Evolutionary conservation across 2,888 invertebrate species (phyloP).

Genomic region (Melolontha melolontha): DNA sequence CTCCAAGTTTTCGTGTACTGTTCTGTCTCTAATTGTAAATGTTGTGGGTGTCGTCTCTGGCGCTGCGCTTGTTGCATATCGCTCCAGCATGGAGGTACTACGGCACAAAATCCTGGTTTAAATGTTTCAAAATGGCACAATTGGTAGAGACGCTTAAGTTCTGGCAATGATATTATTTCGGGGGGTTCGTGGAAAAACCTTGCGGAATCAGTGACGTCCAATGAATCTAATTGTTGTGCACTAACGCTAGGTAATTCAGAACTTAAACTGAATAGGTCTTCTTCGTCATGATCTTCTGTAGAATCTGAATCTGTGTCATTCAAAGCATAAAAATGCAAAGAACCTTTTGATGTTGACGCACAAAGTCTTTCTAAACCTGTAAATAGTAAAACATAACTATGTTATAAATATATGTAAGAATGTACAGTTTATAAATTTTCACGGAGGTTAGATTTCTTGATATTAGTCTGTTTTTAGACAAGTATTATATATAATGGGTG

Average conservation of each 20-base stretch:
- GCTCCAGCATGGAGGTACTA: constrained; percentile 94
- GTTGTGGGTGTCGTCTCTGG: constrained; percentile 88
- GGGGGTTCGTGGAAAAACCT: constrained; percentile 61
- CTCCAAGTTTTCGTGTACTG: constrained; percentile 90
- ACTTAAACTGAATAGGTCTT: constrained; percentile 65
- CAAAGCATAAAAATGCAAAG: constrained; percentile 84
- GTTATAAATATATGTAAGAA: background rate
- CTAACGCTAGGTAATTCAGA: constrained; percentile 47
- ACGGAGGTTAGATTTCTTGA: background rate
- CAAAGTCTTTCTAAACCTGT: constrained; percentile 85
- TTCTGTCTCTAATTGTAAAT: constrained; percentile 74
- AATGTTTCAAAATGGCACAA: constrained; percentile 82
- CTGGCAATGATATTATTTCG: constrained; percentile 54
- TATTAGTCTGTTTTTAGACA: background rate
- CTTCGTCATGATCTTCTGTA: constrained; percentile 79
- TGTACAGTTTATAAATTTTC: too few species aligned
- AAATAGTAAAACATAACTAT: constrained; percentile 40
- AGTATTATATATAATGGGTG: too few species aligned
- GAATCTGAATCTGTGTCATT: constrained; percentile 80
- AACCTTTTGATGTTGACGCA: constrained; percentile 83
- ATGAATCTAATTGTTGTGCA: constrained; percentile 50
- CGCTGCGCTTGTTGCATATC: constrained; percentile 93
- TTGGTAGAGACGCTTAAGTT: constrained; percentile 73
- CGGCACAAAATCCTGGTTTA: constrained; percentile 81
- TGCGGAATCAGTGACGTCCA: constrained; percentile 54